phyloP scores from a whole-genome alignment of 2,113 vertebrate genomes.

The Dendrocopos noguchii region DNA sequence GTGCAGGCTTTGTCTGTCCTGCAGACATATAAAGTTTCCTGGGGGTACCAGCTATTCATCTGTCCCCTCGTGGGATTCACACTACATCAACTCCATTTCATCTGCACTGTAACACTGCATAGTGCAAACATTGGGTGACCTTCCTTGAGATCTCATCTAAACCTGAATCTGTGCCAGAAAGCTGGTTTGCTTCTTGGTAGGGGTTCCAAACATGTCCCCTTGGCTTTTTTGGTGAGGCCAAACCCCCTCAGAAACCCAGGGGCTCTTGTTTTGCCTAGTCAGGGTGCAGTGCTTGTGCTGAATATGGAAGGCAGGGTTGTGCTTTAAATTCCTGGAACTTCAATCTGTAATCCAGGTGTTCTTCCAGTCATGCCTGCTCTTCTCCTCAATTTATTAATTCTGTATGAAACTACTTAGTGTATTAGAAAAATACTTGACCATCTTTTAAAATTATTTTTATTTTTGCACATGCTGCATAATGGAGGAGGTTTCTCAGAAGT shows the following conservation, averaged over 20 bases:
- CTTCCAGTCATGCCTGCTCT: neutral
- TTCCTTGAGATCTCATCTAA: slow-evolving; percentile 27
- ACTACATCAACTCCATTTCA: neutral
- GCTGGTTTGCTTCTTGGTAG: neutral
- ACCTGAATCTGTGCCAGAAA: slow-evolving; percentile 2
- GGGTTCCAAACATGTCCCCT: neutral
- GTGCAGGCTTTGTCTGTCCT: neutral
- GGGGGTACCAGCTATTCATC: neutral
- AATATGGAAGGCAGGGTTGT: neutral
- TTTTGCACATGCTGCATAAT: neutral
- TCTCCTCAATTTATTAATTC: neutral
- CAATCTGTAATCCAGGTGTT: neutral
- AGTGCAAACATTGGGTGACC: slow-evolving; percentile 49
- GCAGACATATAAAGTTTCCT: neutral
- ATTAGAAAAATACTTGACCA: neutral
- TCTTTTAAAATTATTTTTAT: neutral
- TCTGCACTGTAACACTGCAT: neutral
- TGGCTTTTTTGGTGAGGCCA: neutral
- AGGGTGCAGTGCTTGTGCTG: neutral
- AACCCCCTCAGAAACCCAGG: neutral
- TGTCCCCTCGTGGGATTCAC: neutral
- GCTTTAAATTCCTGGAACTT: neutral
- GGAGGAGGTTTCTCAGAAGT: slow-evolving; percentile 38
- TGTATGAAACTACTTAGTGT: neutral
- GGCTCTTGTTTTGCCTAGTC: neutral